Evolutionary conservation across 2,888 invertebrate genomes (phyloP).

Genomic region (Rugalucina vietnamica): DNA sequence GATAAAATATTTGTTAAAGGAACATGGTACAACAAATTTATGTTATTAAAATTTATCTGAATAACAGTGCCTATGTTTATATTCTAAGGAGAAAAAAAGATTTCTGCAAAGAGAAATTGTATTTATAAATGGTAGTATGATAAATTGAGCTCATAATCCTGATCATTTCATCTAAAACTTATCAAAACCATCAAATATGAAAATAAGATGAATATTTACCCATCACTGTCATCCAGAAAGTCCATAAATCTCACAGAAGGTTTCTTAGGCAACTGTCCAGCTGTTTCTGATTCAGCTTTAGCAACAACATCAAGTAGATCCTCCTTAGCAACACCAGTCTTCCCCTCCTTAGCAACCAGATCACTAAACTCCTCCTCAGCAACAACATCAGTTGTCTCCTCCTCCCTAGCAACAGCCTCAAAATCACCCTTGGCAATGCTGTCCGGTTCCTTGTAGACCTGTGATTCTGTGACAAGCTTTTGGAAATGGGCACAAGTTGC

Average conservation of each 20-base stretch:
- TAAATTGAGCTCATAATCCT: too few species aligned
- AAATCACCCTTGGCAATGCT: slow-evolving; percentile 3
- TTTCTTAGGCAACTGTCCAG: slow-evolving; percentile 20
- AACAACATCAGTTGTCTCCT: slow-evolving; percentile 33
- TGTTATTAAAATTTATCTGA: too few species aligned
- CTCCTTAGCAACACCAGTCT: background rate
- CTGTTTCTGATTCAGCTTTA: background rate
- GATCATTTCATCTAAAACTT: too few species aligned
- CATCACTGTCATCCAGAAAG: slow-evolving; percentile 60
- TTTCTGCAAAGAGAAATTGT: too few species aligned
- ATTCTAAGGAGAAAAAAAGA: too few species aligned
- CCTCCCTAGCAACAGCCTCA: slow-evolving; percentile 3
- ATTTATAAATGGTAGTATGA: too few species aligned
- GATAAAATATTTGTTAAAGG: too few species aligned
- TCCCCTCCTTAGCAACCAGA: background rate
- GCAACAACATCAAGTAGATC: too few species aligned
- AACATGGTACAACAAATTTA: too few species aligned
- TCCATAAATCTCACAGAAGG: slow-evolving; percentile 67
- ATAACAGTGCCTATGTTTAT: too few species aligned
- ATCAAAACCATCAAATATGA: too few species aligned
- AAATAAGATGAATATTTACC: slow-evolving; percentile 11
- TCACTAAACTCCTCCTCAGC: slow-evolving; percentile 25
- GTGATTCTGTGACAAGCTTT: slow-evolving; percentile 68
- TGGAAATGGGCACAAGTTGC: slow-evolving; percentile 81
- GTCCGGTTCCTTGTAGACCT: slow-evolving; percentile 28